A percentile compares a stretch with the other conserved stretches of the same genome.
Conservation (phyloP, 2,888 invertebrate species). For the Tipula confusa region DNA sequence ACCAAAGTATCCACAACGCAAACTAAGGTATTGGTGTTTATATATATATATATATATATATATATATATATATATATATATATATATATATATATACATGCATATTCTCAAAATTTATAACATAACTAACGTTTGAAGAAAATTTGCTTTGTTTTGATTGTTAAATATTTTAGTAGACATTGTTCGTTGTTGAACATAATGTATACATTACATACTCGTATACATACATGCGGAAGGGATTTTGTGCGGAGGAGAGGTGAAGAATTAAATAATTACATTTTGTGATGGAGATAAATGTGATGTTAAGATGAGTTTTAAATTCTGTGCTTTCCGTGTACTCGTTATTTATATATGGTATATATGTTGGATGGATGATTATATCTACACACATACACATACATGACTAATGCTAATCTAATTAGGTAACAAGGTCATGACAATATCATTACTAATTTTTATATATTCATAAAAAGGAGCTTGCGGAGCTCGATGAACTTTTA, state of each 20-base stretch:
- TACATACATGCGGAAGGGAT: not conserved
- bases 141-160: constrained; percentile 3
- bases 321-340: not conserved
- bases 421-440: not conserved
- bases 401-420: not conserved
- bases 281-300: constrained; percentile 20
- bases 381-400: too few relatives aligned
- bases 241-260: not conserved
- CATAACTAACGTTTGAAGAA: not conserved
- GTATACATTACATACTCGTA: not conserved
- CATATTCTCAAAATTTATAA: not conserved
- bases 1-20: too few relatives aligned
- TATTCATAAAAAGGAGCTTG: too few relatives aligned
- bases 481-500: too few relatives aligned
- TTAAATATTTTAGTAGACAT: not conserved
- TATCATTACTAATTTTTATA: not conserved
- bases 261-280: not conserved
- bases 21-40: too few relatives aligned
- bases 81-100: not conserved
- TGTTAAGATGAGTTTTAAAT: not conserved
- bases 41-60: too few relatives aligned
- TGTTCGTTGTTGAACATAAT: not conserved
- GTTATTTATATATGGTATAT: not conserved
- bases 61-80: too few relatives aligned
- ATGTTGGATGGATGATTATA: not conserved